Evolutionary conservation across 53 echinoderm and acorn worm species (phyloP).

Genomic region (Holothuria leucospilota): DNA sequence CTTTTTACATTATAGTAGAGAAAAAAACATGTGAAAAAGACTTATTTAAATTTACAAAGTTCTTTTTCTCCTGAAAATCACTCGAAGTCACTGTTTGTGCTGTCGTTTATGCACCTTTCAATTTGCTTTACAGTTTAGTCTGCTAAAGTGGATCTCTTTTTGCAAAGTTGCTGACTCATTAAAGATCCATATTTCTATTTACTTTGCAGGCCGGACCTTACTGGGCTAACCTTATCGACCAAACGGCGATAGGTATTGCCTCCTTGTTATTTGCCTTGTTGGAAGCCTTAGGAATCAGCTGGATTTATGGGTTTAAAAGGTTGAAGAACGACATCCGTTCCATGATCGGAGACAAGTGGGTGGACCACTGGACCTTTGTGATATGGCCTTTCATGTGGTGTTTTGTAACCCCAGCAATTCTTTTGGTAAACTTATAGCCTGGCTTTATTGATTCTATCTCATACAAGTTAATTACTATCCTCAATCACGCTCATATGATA

Average conservation of each 20-base stretch:
- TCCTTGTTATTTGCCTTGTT: constrained; percentile 64
- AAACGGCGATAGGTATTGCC: constrained; percentile 68
- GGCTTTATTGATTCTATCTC: background rate
- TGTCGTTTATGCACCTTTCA: no score
- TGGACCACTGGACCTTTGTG: constrained; percentile 63
- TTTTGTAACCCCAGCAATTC: constrained; percentile 58
- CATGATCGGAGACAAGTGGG: constrained; percentile 74
- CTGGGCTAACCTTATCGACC: constrained; percentile 79
- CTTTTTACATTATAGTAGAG: no score
- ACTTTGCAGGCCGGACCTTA: constrained; percentile 69
- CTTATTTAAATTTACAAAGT: no score
- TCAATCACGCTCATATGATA: background rate
- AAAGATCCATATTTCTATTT: background rate
- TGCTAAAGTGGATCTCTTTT: no score
- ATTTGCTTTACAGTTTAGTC: no score
- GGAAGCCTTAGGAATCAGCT: constrained; percentile 65
- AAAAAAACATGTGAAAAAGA: no score
- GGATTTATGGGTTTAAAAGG: constrained; percentile 80
- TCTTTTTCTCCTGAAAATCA: no score
- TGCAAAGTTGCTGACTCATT: no score
- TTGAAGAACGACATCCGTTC: constrained; percentile 83
- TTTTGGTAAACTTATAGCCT: constrained; percentile 60
- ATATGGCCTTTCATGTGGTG: constrained; percentile 70
- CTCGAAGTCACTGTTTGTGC: no score
- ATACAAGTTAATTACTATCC: background rate